phyloP scores from a whole-genome alignment of 2,113 vertebrate genomes.

The Mesoclemmys tuberculata region DNA sequence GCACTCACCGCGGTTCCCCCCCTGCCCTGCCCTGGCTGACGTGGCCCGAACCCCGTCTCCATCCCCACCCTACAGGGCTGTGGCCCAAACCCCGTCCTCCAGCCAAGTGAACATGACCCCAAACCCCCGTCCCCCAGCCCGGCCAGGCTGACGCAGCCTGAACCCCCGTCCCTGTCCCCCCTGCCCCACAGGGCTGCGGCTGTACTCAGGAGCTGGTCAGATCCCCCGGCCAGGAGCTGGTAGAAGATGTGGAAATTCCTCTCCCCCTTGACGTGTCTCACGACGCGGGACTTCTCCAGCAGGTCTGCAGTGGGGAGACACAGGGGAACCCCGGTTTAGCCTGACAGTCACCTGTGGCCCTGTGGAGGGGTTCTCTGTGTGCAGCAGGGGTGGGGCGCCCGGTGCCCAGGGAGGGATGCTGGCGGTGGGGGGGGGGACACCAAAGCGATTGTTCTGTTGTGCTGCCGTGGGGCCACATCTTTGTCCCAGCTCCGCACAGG shows the following conservation, averaged over 20 bases:
- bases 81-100: neutral
- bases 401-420: too few species aligned
- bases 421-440: too few species aligned
- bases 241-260: constrained; percentile 88
- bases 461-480: too few species aligned
- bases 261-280: constrained; percentile 80
- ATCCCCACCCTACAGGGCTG: neutral
- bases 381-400: too few species aligned
- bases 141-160: too few species aligned
- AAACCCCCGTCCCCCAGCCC: neutral
- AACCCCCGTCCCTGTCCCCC: neutral
- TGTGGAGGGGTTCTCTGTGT: too few species aligned
- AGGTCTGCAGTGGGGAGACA: constrained; percentile 67
- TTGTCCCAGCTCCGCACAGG: too few species aligned
- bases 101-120: neutral
- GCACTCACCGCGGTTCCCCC: too few species aligned
- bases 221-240: constrained; percentile 82
- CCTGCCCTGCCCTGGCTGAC: accelerated
- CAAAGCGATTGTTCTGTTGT: too few species aligned
- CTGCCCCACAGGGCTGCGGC: neutral
- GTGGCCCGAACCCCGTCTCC: too few species aligned
- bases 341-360: too few species aligned
- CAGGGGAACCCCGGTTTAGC: too few species aligned
- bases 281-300: constrained; percentile 85
- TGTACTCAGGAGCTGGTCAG: constrained; percentile 77